Base-by-base conservation (phyloP, 2,113 vertebrate species). In the Phalacrocorax carbo region DNA sequence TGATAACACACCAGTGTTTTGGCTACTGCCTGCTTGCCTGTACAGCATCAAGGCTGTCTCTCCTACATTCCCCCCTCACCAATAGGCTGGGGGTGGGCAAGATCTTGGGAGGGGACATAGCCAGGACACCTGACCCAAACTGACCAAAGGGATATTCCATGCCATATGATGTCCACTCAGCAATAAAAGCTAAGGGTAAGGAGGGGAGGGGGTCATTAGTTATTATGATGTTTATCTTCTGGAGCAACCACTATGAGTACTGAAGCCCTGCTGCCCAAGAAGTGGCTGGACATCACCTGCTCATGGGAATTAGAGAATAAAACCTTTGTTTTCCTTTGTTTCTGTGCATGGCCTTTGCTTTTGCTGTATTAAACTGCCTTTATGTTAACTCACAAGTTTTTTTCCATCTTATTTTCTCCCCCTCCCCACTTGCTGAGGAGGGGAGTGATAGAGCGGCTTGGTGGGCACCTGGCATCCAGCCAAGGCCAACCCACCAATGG, bases 191-290 rank as follows among this genome's bases (percentile, higher is more conserved):
- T 38, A 61, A 61, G 23, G 10, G n/a, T 10, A 36, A 11, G n/a
- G 29, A 48, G 17, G 54, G 8, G 23, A 15, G 51, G 11, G 54
- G 29, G 29, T 29, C 54, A 55, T 32, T 55, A 17, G 7, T 55
- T 55, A 55, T 30, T 32, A 55, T 7, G 15, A 32, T 7, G 5
- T 55, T 32, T 36, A 10, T 25, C 22, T 61, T 61, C n/a, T 5
- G 1, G n/a, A 61, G n/a, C n/a, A 36, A 36, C 58, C 4, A 3
- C n/a, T 16, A 25, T 4, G 1, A 2, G 4, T 61, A 36, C 22
- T 61, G 58, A 61, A 36, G 58, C n/a, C n/a, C 58, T 61, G 10
- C n/a, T 61, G 36, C 58, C n/a, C 5, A 5, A 14, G n/a, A 61
- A 25, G 58, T 36, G 21, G 10, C 58, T 61, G n/a, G 22, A 11